Evolutionary conservation across 2,113 vertebrate species (phyloP), one percentile per base, ranked within the genome.

Genomic region (Brachionichthys hirsutus): DNA sequence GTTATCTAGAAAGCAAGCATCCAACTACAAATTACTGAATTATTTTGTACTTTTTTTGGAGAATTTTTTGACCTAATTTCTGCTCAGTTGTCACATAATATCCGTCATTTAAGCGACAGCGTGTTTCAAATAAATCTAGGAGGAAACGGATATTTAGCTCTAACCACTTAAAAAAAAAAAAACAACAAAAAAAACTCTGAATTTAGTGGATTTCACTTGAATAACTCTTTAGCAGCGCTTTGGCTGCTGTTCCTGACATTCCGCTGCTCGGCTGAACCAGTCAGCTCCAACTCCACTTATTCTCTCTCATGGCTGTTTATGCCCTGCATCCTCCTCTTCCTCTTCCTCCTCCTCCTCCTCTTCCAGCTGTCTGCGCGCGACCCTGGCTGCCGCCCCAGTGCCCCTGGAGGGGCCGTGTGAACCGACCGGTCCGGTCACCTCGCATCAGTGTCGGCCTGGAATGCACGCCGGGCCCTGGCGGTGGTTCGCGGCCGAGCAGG

Each of bases 361-460:
- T 20, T 62, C 63, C 73, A 75, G 75, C 85, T 80, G 77, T 67
- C 75, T 72, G 67, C 13, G 20, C 42, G 53, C 13, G 45, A 68
- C 77, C 65, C n/a, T n/a, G n/a, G n/a, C n/a, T n/a, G 24, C 24
- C 3, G 1, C 24, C 24, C 75, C 67, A 46, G 55, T 45, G 50
- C 73, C 77, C 84, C 85, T 86, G 78, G 51, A 79, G 89, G 84
- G 86, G 81, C 80, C 73, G 71, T 86, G 88, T 85, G 88, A 87
- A 88, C 63, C 70, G 69, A 66, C 76, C 82, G 46, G 75, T 77
- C 62, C 78, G 88, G 89, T 90, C 90, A 87, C 80, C 82, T 86
- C 87, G 87, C 89, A 90, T 92, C 88, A 91, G 77, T 70, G 85
- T 87, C 81, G 84, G 77, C 56, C 73, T 67, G 87, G 85, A 91